Evolutionary conservation across 2,797 vertebrate species (phyloP), one percentile per base, ranked within the genome.

Genomic region (Dallia pectoralis): DNA sequence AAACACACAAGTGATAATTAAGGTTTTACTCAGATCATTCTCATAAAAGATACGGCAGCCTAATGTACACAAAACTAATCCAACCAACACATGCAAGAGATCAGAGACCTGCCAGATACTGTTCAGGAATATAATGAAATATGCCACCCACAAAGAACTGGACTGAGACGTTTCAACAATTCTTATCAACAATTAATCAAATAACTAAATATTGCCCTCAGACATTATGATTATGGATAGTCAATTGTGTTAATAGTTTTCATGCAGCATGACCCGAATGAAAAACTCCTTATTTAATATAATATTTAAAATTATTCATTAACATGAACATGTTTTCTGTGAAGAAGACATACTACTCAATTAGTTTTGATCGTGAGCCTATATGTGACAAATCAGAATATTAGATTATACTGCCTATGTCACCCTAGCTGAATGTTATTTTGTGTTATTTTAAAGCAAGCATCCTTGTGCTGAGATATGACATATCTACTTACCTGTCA

Each of bases 401-500:
- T 59, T 11, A 8, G 7, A 25, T 12, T 59, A 59, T 12, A 4
- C 4, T 27, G n/a, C 25, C 9, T 8, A 53, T 22, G 51, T 19
- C 51, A 22, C 51, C 51, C 51, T 53, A 7, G n/a, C 18, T n/a
- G 51, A 49, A 19, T 25, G 1, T 56, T 4, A 56, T 56, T 25
- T 59, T 2, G n/a, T 53, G 36, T 40, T 40, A 1, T 7, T 40
- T 44, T 11, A 44, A 44, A 44, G 40, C 40, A 44, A 2, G 40
- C 53, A 3, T 11, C 53, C 53, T 12, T 1, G 7, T 22, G 22
- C 53, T 27, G 53, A 59, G 53, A 25, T 59, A 59, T 59, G 25
- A 9, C 3, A 59, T 22, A 14, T 64, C 62, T 30, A 64, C 15
- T 86, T 75, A 90, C 89, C 87, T 83, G 82, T 65, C 70, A 77